phyloP scores from a whole-genome alignment of 2,113 vertebrate genomes.

The Ellobius talpinus region DNA sequence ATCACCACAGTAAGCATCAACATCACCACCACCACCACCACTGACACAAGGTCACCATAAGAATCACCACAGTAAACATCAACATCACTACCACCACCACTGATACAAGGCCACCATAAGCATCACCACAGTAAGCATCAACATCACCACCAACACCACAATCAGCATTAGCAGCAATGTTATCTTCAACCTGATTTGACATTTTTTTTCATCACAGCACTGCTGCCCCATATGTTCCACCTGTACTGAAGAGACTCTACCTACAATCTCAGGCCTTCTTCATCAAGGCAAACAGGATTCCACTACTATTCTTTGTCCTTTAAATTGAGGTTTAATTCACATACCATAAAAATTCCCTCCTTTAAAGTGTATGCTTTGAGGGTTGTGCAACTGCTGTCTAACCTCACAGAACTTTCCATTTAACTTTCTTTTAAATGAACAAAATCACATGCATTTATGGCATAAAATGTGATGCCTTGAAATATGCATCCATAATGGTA shows the following conservation, averaged over 20 bases:
- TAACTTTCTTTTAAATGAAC: not conserved
- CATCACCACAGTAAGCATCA: too few species aligned
- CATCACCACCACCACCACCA: not conserved
- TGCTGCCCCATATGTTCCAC: not conserved
- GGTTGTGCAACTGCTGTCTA: not conserved
- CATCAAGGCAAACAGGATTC: not conserved
- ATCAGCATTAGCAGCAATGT: not conserved
- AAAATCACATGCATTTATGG: not conserved
- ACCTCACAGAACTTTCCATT: not conserved
- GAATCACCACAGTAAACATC: not conserved
- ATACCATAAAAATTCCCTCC: not conserved
- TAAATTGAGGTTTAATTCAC: not conserved
- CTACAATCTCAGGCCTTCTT: not conserved
- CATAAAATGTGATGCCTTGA: not conserved
- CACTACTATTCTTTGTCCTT: not conserved
- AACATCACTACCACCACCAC: not conserved
- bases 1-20: not conserved
- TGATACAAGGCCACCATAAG: rapidly evolving
- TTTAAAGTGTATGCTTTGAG: not conserved
- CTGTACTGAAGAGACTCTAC: not conserved
- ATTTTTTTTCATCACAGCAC: not conserved
- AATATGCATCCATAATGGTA: not conserved
- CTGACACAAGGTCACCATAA: rapidly evolving
- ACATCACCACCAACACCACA: not conserved
- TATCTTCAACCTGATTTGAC: not conserved